Conservation (phyloP, 2,797 vertebrate genomes). For the Okamejei kenojei region DNA sequence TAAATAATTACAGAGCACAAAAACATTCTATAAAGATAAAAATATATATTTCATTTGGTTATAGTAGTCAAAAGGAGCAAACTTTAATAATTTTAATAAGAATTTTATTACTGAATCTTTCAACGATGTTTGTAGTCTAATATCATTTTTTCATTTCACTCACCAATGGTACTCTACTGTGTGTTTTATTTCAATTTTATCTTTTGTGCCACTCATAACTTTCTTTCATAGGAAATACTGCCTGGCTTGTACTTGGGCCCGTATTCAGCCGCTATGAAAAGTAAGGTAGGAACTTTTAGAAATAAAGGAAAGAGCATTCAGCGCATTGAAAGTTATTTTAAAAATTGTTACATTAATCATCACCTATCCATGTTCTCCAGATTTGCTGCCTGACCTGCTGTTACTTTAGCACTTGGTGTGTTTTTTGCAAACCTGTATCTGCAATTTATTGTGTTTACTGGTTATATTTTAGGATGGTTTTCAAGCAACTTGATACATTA, state of each 20-base stretch:
- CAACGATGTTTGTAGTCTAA: background rate
- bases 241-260: conserved; percentile 96
- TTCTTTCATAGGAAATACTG: conserved; percentile 78
- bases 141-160: background rate
- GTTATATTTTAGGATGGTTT: conserved; percentile 4
- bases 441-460: no score
- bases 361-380: no score
- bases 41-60: background rate
- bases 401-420: no score
- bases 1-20: background rate
- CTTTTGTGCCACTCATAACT: background rate
- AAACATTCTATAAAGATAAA: background rate
- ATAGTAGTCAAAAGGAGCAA: background rate
- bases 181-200: background rate
- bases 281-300: conserved; percentile 72
- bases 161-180: background rate
- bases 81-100: background rate
- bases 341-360: background rate
- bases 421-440: no score
- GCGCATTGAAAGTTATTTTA: background rate
- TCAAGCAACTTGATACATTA: background rate
- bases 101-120: background rate
- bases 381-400: no score
- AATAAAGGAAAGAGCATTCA: background rate
- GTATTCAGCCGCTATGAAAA: conserved; percentile 98